phyloP scores from a whole-genome alignment of 2,888 invertebrate species.

The Trichopoda pennipes region DNA sequence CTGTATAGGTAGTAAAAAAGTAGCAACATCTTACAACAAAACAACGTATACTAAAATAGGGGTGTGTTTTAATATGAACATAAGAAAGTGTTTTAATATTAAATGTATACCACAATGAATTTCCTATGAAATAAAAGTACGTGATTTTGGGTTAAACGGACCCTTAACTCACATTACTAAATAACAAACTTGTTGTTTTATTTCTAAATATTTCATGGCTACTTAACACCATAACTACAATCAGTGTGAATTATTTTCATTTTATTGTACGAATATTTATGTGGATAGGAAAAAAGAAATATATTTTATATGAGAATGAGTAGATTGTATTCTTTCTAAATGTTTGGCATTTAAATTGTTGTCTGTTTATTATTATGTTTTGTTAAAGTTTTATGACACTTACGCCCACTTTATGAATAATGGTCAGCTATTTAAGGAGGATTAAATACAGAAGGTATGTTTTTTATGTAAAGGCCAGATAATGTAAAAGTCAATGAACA shows the following conservation, averaged over 20 bases:
- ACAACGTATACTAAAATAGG: too few relatives aligned
- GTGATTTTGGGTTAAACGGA: slow-evolving; percentile 47
- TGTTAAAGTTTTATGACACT: slow-evolving; percentile 60
- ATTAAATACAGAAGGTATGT: slow-evolving; percentile 25
- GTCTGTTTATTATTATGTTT: slow-evolving; percentile 61
- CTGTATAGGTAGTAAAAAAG: slow-evolving; percentile 5
- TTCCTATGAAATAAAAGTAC: background rate
- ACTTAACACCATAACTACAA: slow-evolving; percentile 62
- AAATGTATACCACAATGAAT: slow-evolving; percentile 41
- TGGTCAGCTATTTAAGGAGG: slow-evolving; percentile 54
- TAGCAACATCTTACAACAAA: slow-evolving; percentile 7
- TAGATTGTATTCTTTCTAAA: slow-evolving; percentile 43
- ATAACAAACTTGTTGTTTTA: slow-evolving; percentile 26
- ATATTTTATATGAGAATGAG: background rate
- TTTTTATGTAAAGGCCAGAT: background rate
- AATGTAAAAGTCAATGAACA: background rate
- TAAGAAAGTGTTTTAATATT: slow-evolving; percentile 54
- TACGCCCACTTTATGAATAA: slow-evolving; percentile 60
- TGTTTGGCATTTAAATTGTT: slow-evolving; percentile 35
- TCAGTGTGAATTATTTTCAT: slow-evolving; percentile 66
- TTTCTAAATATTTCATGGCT: slow-evolving; percentile 65
- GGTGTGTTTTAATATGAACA: slow-evolving; percentile 48
- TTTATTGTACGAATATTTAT: slow-evolving; percentile 16
- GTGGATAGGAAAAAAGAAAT: slow-evolving; percentile 7
- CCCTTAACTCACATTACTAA: slow-evolving; percentile 4